Evolutionary conservation across 2,888 invertebrate species (phyloP).

Genomic region (Ligdia adustata): DNA sequence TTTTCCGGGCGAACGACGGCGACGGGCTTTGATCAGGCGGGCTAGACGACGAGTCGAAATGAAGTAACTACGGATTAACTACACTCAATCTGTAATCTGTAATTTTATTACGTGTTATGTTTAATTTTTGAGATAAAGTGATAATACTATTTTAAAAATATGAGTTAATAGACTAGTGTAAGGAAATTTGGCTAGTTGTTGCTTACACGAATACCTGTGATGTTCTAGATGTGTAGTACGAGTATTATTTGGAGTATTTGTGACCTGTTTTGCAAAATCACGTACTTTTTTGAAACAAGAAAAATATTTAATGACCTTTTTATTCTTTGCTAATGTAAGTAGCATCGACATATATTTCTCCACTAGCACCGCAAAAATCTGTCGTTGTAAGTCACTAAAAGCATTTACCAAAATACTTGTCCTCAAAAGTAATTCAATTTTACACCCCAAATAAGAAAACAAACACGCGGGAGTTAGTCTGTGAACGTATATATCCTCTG

Average conservation of each 20-base stretch:
- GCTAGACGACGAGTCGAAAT: conserved; percentile 67
- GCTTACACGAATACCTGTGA: too few relatives aligned
- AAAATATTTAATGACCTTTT: too few relatives aligned
- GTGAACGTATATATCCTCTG: conserved; percentile 41
- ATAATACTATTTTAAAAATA: too few relatives aligned
- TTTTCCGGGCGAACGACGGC: conserved; percentile 77
- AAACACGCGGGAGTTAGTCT: conserved; percentile 55
- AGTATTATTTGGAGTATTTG: too few relatives aligned
- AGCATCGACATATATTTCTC: conserved; percentile 13
- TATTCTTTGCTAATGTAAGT: conserved; percentile 22
- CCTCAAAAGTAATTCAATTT: conserved; percentile 64
- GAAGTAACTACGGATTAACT: conserved; percentile 58
- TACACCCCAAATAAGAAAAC: conserved; percentile 63
- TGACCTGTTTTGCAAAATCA: too few relatives aligned
- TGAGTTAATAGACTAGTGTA: too few relatives aligned
- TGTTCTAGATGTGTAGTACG: too few relatives aligned
- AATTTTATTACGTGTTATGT: neutral
- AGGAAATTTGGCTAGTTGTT: too few relatives aligned
- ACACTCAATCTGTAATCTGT: conserved; percentile 34
- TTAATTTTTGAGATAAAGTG: too few relatives aligned
- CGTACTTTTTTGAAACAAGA: too few relatives aligned
- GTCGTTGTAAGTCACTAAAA: conserved; percentile 49
- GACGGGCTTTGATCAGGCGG: conserved; percentile 80
- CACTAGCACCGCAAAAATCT: conserved; percentile 28
- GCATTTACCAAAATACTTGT: conserved; percentile 62